Percentiles rank a stretch among this genome's conserved stretches.
phyloP scores from a whole-genome alignment of 2,113 vertebrate genomes.

The Perca flavescens region DNA sequence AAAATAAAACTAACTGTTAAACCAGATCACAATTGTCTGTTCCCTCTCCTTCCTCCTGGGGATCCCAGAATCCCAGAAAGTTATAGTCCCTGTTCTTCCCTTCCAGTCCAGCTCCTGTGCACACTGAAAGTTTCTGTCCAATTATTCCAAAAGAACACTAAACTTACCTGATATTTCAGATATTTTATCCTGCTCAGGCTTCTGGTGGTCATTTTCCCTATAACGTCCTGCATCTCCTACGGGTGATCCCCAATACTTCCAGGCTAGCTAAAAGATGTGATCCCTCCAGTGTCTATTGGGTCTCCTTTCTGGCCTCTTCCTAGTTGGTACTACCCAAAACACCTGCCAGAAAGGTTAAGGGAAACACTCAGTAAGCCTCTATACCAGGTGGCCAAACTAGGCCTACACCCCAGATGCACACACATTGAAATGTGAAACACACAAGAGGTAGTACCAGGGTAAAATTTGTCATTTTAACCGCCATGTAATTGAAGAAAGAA shows the following conservation, averaged over 20 bases:
- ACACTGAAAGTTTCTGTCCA: not conserved
- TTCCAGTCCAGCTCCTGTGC: not conserved
- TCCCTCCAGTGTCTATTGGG: not conserved
- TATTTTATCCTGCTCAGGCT: not conserved
- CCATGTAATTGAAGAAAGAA: not conserved
- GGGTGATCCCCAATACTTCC: not conserved
- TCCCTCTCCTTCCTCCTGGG: not conserved
- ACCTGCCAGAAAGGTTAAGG: slow-evolving; percentile 9
- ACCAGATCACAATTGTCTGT: not conserved
- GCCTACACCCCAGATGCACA: not conserved
- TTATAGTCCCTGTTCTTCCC: not conserved
- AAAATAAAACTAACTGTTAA: not conserved
- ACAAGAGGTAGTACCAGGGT: not conserved
- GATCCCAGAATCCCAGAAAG: not conserved
- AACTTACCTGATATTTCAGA: not conserved
- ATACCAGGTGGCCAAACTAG: not conserved
- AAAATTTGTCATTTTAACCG: not conserved
- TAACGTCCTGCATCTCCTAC: not conserved
- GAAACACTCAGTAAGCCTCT: not conserved
- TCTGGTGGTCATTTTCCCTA: not conserved
- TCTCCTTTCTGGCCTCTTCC: not conserved
- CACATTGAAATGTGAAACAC: not conserved
- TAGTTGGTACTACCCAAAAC: not conserved
- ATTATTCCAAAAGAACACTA: not conserved
- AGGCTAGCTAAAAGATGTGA: not conserved